Evolutionary conservation across 2,113 vertebrate genomes (phyloP), one percentile per base, ranked within the genome.

Genomic region (Raja brachyura): DNA sequence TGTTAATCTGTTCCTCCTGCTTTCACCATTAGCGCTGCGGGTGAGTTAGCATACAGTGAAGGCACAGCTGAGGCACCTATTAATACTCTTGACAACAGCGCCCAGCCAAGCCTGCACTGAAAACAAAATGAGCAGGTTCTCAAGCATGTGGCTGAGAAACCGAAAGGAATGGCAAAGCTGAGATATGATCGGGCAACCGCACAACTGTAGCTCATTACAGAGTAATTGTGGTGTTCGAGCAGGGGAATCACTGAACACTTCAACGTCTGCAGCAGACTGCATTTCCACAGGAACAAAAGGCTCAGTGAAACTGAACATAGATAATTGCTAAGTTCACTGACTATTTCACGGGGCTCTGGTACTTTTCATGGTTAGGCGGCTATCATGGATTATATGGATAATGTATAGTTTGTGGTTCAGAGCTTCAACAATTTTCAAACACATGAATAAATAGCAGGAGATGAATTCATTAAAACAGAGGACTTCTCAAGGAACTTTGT

Each of bases 91-190:
- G 83, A 63, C 59, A 86, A 25, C 28, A 16, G 83, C 25, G 56
- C 28, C 83, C 28, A 88, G 83, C 83, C 59, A 59, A 88, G 59
- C 83, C 83, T 33, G 83, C 13, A 31, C 25, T 86, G 81, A n/a
- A 86, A 86, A 86, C 59, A 88, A 66, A 66, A 88, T 88, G 83
- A 66, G 83, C 83, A 88, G 83, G 83, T 86, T 86, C 56, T 13
- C n/a, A 63, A 63, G 28, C 56, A 5, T 28, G 28, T 86, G n/a
- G 56, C 59, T 85, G 56, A 59, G 25, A 85, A 61, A 85, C 56
- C 11, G 14, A 61, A 14, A 16, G 83, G 25, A n/a, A 86, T 48
- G 59, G 11, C 6, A 86, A 86, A 88, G 59, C 83, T 63, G 28
- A n/a, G n/a, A n/a, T 10, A 66, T 63, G 59, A 61, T 31, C 83